phyloP scores from a whole-genome alignment of 2,797 vertebrate genomes.

The Heterohyrax brucei region DNA sequence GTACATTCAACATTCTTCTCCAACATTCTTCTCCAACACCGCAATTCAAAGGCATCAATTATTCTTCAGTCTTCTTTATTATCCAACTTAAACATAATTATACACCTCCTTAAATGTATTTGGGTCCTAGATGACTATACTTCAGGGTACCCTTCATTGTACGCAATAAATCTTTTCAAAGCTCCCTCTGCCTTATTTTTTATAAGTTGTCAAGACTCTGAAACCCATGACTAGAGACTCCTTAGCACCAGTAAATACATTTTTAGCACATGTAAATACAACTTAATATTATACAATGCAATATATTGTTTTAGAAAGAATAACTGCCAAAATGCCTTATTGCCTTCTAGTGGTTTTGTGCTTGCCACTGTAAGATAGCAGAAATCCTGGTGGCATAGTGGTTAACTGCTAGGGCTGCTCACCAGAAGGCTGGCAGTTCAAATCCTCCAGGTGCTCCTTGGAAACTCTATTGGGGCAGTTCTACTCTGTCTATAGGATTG shows the following conservation, averaged over 20 bases:
- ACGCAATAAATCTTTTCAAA: not conserved
- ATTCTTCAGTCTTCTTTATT: too few relatives aligned
- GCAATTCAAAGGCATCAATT: too few relatives aligned
- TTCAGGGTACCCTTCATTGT: not conserved
- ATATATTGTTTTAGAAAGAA: slow-evolving; percentile 33
- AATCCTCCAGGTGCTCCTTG: too few relatives aligned
- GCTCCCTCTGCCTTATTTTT: not conserved
- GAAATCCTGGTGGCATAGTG: too few relatives aligned
- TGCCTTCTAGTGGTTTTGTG: not conserved
- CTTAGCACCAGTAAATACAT: not conserved
- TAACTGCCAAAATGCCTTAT: slow-evolving; percentile 20
- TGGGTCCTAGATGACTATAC: too few relatives aligned
- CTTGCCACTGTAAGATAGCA: not conserved
- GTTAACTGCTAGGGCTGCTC: too few relatives aligned
- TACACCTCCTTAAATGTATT: not conserved
- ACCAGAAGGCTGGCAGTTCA: too few relatives aligned
- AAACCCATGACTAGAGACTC: not conserved
- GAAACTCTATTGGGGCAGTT: too few relatives aligned
- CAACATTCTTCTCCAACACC: too few relatives aligned
- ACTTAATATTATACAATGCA: not conserved
- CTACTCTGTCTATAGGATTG: too few relatives aligned
- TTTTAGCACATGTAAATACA: not conserved
- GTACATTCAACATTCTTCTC: too few relatives aligned
- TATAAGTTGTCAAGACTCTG: not conserved
- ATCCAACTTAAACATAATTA: not conserved